These are phyloP conservation scores for Chymomyza costata DNA, from an alignment of 1,140 invertebrate species.

Conservation along the genomic window DNA sequence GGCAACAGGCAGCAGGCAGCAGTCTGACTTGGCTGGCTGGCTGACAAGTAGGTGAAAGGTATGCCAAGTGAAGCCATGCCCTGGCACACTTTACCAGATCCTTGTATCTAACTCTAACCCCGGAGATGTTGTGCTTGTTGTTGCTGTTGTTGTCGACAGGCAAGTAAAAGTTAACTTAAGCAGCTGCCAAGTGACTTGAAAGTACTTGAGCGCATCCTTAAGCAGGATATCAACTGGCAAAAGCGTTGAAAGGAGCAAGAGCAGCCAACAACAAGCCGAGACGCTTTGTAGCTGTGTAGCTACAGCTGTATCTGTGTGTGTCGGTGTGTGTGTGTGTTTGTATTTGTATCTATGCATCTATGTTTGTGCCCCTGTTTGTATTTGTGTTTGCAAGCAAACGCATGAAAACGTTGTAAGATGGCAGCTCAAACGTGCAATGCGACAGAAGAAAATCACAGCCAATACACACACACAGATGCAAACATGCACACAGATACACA, in stretches of 20 bases:
- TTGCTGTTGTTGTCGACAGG: background rate
- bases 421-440: conserved; percentile 11
- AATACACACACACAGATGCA: conserved; percentile 18
- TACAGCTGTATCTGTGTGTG: background rate
- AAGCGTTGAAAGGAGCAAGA: conserved; percentile 56
- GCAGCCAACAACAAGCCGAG: conserved; percentile 3
- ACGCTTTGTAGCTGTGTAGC: too few species aligned
- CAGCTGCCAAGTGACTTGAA: conserved; percentile 72
- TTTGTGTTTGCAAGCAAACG: conserved; percentile 27
- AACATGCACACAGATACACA: background rate
- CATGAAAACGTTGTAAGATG: conserved; percentile 39
- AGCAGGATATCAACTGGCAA: conserved; percentile 73
- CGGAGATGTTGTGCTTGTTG: background rate
- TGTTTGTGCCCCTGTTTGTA: conserved; percentile 4
- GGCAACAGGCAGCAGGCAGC: conserved; percentile 2
- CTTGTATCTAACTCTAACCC: background rate
- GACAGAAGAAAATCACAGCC: conserved; percentile 56
- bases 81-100: conserved; percentile 13
- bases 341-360: conserved; percentile 6
- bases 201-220: conserved; percentile 73
- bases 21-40: too few species aligned
- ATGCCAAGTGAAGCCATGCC: conserved; percentile 15
- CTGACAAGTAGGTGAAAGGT: conserved; percentile 24
- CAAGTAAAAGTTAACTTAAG: conserved; percentile 70
- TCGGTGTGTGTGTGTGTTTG: conserved; percentile 2